Conservation (phyloP, 92 coral and sea anemone genomes). For the Desmophyllum pertusum region DNA sequence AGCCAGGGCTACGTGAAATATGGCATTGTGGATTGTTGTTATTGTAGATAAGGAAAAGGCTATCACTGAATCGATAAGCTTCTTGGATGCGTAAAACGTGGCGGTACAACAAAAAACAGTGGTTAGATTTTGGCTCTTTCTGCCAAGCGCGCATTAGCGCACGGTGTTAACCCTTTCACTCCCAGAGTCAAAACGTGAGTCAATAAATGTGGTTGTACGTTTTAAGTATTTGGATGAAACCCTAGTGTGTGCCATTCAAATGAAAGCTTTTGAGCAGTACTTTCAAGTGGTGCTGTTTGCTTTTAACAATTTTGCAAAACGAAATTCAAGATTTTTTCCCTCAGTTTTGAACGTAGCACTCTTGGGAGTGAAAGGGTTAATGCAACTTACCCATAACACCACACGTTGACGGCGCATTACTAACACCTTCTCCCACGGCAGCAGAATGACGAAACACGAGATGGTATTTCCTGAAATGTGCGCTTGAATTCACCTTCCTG, state of each 20-base stretch:
- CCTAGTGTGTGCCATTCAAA: no score
- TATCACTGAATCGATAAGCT: not conserved
- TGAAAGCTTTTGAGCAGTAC: not conserved
- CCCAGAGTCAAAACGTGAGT: no score
- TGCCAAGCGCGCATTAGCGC: not conserved
- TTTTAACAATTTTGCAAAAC: no score
- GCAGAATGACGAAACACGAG: slow-evolving; percentile 77
- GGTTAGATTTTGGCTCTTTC: not conserved
- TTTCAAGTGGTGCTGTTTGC: not conserved
- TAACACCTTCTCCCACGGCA: slow-evolving; percentile 28
- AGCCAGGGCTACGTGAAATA: slow-evolving; percentile 7
- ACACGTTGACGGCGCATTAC: slow-evolving; percentile 63
- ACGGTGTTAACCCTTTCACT: no score
- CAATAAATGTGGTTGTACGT: no score
- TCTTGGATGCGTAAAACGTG: not conserved
- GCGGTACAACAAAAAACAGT: not conserved
- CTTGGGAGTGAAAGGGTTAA: no score
- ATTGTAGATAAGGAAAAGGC: slow-evolving; percentile 17
- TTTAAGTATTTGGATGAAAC: no score
- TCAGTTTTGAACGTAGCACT: no score
- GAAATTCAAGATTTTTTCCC: no score
- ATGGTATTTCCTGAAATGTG: slow-evolving; percentile 79
- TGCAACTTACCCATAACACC: slow-evolving; percentile 68
- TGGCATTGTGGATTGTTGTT: not conserved
- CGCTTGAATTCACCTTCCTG: slow-evolving; percentile 35